These are phyloP conservation scores for Etheostoma cragini DNA, from an alignment of 2,113 vertebrate species.

Conservation along the genomic window DNA sequence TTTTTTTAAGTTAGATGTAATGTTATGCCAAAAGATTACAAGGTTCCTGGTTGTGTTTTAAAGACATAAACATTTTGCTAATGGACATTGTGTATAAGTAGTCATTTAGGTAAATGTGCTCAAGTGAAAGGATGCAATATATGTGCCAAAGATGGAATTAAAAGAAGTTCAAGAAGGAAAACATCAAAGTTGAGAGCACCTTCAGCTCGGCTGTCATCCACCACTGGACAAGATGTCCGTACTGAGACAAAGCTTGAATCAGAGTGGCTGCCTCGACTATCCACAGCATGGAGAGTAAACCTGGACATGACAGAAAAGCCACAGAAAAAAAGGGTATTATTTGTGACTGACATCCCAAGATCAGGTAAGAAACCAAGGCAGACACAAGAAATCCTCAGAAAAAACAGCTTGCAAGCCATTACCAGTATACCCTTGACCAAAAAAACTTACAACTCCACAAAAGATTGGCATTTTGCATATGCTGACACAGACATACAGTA, in stretches of 20 bases:
- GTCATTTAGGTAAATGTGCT: not conserved
- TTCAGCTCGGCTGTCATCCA: slow-evolving; percentile 97
- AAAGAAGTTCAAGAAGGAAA: not conserved
- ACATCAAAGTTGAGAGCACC: slow-evolving; percentile 79
- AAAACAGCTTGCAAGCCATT: not conserved
- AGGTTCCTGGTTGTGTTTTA: not conserved
- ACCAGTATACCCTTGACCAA: not conserved
- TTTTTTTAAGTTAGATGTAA: not conserved
- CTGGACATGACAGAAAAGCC: slow-evolving; percentile 73
- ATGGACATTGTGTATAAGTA: not conserved
- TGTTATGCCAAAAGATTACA: not conserved
- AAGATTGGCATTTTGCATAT: not conserved
- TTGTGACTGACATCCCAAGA: not conserved
- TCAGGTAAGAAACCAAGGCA: not conserved
- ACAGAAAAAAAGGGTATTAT: not conserved
- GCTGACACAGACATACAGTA: not conserved
- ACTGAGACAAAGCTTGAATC: slow-evolving; percentile 93
- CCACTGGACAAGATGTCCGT: slow-evolving; percentile 94
- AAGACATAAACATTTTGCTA: not conserved
- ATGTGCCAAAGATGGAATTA: not conserved
- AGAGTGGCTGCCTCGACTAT: slow-evolving; percentile 93
- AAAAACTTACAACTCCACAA: not conserved
- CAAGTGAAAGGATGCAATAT: slow-evolving; percentile 6
- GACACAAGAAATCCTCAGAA: not conserved
- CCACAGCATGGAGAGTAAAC: slow-evolving; percentile 94